These are phyloP conservation scores for Theretra japonica DNA, from an alignment of 2,888 invertebrate genomes.

Conservation along the genomic window DNA sequence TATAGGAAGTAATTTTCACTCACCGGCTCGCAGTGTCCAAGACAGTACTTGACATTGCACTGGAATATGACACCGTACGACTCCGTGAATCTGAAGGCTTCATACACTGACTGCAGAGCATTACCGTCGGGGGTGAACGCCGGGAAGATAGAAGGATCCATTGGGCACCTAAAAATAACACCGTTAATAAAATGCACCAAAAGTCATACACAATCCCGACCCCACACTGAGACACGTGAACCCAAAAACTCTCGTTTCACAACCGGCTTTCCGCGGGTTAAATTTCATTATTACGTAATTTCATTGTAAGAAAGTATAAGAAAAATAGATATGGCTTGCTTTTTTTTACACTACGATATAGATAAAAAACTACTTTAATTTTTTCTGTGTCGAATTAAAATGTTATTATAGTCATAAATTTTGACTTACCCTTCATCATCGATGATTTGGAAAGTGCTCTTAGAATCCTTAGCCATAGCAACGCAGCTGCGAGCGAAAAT, in stretches of 20 bases:
- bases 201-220: background rate
- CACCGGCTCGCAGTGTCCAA: constrained; percentile 97
- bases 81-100: constrained; percentile 97
- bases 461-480: constrained; percentile 98
- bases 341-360: too few relatives aligned
- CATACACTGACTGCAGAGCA: constrained; percentile 95
- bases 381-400: background rate
- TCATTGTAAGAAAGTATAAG: too few relatives aligned
- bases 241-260: background rate
- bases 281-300: too few relatives aligned
- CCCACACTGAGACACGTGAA: background rate
- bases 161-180: constrained; percentile 88
- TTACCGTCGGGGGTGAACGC: constrained; percentile 96
- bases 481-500: constrained; percentile 98
- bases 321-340: too few relatives aligned
- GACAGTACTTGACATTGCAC: constrained; percentile 97
- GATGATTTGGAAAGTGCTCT: constrained; percentile 97
- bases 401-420: background rate
- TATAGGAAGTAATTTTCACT: constrained; percentile 57
- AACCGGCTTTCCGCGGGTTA: too few relatives aligned
- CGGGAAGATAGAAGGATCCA: constrained; percentile 97
- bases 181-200: background rate
- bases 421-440: constrained; percentile 93
- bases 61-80: constrained; percentile 98
- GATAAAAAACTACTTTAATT: too few relatives aligned